phyloP scores from a whole-genome alignment of 2,888 invertebrate species.

The Notodonta dromedarius region DNA sequence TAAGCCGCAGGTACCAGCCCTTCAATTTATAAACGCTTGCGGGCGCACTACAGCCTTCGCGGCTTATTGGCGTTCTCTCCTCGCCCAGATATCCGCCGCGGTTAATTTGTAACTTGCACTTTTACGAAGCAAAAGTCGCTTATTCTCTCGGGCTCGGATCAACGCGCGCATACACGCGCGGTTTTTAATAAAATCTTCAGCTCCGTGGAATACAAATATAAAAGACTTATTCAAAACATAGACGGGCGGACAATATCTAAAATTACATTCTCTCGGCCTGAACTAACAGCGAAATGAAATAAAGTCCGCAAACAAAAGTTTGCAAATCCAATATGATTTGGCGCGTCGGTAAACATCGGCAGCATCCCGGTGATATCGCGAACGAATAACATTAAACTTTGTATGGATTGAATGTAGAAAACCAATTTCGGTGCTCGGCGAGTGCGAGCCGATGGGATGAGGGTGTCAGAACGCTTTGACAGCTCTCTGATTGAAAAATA shows the following conservation, averaged over 20 bases:
- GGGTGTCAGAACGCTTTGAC: constrained; percentile 86
- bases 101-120: constrained; percentile 76
- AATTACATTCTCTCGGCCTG: constrained; percentile 79
- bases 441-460: constrained; percentile 85
- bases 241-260: constrained; percentile 71
- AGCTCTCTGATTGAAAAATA: constrained; percentile 87
- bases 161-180: constrained; percentile 9
- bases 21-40: constrained; percentile 84
- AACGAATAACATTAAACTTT: constrained; percentile 85
- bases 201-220: constrained; percentile 38
- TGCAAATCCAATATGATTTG: constrained; percentile 85
- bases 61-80: constrained; percentile 53
- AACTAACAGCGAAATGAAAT: constrained; percentile 83
- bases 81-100: constrained; percentile 64
- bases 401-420: constrained; percentile 85
- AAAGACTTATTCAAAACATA: constrained; percentile 59
- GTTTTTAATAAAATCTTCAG: constrained; percentile 43
- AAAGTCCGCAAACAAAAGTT: constrained; percentile 84
- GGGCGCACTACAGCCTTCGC: constrained; percentile 66
- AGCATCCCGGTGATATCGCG: constrained; percentile 84
- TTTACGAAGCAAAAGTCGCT: constrained; percentile 15
- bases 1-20: constrained; percentile 84
- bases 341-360: constrained; percentile 84
- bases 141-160: not conserved
- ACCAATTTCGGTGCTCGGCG: constrained; percentile 85